phyloP scores from a whole-genome alignment of 2,888 invertebrate species.

The Eupithecia dodoneata region DNA sequence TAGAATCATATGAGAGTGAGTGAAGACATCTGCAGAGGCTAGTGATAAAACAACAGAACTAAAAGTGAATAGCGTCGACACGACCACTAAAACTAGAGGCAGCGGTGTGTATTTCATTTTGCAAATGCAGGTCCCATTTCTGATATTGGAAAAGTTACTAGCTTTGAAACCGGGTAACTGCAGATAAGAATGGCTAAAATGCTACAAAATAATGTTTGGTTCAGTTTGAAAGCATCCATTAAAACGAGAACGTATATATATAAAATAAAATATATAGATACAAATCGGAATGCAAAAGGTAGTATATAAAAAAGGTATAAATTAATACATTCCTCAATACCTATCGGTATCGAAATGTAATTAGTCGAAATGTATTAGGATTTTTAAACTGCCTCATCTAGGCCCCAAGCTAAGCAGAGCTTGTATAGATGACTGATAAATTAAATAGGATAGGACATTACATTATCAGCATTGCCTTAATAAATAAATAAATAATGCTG shows the following conservation, averaged over 20 bases:
- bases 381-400: not conserved
- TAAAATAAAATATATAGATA: not conserved
- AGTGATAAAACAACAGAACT: not conserved
- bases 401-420: not conserved
- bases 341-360: too few species aligned
- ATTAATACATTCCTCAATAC: too few species aligned
- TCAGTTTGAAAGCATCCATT: not conserved
- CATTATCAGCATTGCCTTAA: too few species aligned
- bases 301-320: not conserved
- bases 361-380: not conserved
- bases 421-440: too few species aligned
- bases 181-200: not conserved
- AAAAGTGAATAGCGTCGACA: conserved; percentile 24
- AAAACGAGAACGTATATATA: not conserved
- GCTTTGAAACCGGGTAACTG: not conserved
- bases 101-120: conserved; percentile 50
- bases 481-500: too few species aligned
- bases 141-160: conserved; percentile 53
- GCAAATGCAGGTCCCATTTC: conserved; percentile 56
- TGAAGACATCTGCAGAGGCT: not conserved
- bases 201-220: not conserved
- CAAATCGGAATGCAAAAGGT: not conserved
- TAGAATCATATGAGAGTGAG: not conserved
- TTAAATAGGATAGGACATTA: too few species aligned
- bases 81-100: conserved; percentile 38